Conservation (phyloP, 1,140 invertebrate species). For the Tetragonula clypearis region DNA sequence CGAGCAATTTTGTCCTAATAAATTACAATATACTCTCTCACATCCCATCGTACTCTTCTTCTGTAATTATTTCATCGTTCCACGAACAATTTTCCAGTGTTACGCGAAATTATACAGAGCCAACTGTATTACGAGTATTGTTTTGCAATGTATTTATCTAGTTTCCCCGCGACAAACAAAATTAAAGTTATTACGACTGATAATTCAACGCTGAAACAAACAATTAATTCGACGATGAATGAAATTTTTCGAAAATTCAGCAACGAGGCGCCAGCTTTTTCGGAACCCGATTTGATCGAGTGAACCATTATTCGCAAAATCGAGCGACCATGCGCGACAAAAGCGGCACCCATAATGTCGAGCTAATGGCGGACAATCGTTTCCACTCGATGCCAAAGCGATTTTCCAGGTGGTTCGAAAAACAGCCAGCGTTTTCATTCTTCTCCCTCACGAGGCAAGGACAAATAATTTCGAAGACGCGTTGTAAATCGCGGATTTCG, state of each 20-base stretch:
- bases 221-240: too few species aligned
- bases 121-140: too few species aligned
- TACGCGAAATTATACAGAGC: too few species aligned
- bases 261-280: background rate
- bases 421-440: background rate
- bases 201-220: too few species aligned
- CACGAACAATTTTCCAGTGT: too few species aligned
- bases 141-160: too few species aligned
- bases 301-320: background rate
- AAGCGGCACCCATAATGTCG: background rate
- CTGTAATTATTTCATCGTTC: too few species aligned
- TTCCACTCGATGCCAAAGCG: background rate
- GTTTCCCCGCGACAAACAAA: too few species aligned
- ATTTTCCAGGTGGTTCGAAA: conserved; percentile 22
- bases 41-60: too few species aligned
- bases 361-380: background rate
- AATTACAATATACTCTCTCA: too few species aligned
- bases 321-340: background rate
- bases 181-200: too few species aligned
- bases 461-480: conserved; percentile 29
- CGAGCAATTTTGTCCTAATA: too few species aligned
- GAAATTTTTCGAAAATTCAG: background rate
- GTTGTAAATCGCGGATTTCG: conserved; percentile 46
- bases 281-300: background rate
- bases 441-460: background rate